Percentiles rank a stretch among this genome's conserved stretches.
These are phyloP conservation scores for Drosophila athabasca DNA, from an alignment of 1,140 invertebrate genomes.

Conservation along the genomic window DNA sequence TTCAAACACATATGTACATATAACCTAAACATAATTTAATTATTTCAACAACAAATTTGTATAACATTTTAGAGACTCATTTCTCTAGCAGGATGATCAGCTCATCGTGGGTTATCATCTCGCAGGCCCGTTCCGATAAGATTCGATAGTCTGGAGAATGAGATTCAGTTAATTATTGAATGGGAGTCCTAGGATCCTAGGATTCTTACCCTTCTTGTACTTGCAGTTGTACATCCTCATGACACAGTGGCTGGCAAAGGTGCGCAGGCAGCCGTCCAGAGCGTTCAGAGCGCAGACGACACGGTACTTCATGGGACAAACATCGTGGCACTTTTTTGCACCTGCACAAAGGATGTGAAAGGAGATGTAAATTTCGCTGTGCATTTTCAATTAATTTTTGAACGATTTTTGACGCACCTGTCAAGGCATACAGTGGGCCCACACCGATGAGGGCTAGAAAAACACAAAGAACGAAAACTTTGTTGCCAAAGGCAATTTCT, in stretches of 20 bases:
- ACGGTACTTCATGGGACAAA: slow-evolving; percentile 56
- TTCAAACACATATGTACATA: too few relatives aligned
- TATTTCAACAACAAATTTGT: too few relatives aligned
- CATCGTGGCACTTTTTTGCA: slow-evolving; percentile 66
- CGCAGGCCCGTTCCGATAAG: slow-evolving; percentile 56
- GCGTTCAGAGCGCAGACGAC: slow-evolving; percentile 64
- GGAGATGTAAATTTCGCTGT: not conserved
- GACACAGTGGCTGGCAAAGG: slow-evolving; percentile 63
- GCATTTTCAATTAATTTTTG: not conserved
- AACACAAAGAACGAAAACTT: slow-evolving; percentile 22
- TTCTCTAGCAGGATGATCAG: slow-evolving; percentile 27
- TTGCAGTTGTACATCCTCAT: slow-evolving; percentile 72
- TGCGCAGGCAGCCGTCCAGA: slow-evolving; percentile 55
- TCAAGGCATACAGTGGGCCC: slow-evolving; percentile 28
- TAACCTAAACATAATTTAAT: too few relatives aligned
- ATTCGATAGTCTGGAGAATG: slow-evolving; percentile 51
- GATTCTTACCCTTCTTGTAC: slow-evolving; percentile 56
- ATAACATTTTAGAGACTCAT: too few relatives aligned
- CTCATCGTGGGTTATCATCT: slow-evolving; percentile 60
- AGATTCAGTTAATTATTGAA: not conserved
- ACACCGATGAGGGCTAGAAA: slow-evolving; percentile 25
- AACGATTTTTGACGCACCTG: slow-evolving; percentile 30
- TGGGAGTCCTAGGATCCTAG: too few relatives aligned
- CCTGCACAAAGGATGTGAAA: slow-evolving; percentile 8
- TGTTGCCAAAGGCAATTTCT: slow-evolving; percentile 18